Evolutionary conservation across 2,888 invertebrate genomes (phyloP).

Genomic region (Drepana falcataria): DNA sequence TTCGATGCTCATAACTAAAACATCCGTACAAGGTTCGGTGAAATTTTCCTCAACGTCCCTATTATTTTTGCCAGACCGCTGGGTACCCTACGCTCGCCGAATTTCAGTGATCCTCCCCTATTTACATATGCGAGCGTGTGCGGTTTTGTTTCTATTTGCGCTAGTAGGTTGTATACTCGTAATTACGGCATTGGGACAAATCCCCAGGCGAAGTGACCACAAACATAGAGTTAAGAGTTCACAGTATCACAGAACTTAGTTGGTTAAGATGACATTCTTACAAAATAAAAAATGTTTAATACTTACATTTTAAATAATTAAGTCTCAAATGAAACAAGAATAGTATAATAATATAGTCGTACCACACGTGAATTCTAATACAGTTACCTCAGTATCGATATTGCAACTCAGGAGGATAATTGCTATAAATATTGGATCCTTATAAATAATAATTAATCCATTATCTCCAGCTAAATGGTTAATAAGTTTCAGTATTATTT

Average conservation of each 20-base stretch:
- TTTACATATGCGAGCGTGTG: constrained; percentile 70
- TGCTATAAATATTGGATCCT: constrained; percentile 53
- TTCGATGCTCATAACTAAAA: constrained; percentile 1
- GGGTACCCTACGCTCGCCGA: constrained; percentile 17
- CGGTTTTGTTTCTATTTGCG: constrained; percentile 73
- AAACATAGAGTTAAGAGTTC: constrained; percentile 32
- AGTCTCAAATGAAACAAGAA: constrained; percentile 53
- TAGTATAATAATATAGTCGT: constrained; percentile 5
- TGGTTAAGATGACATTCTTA: too few species aligned
- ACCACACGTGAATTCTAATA: too few species aligned
- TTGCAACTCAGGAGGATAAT: constrained; percentile 39
- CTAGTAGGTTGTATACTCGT: constrained; percentile 66
- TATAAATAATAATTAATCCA: constrained; percentile 13
- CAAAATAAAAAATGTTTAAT: too few species aligned
- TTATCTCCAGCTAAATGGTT: constrained; percentile 1
- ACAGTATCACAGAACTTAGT: not conserved
- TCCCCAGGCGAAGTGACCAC: constrained; percentile 58
- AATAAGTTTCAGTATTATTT: not conserved
- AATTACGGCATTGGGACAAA: constrained; percentile 71
- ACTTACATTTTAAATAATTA: too few species aligned
- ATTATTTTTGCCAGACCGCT: constrained; percentile 21
- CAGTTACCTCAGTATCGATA: constrained; percentile 30
- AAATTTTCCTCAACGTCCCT: constrained; percentile 8
- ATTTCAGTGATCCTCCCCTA: constrained; percentile 49
- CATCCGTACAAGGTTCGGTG: not conserved